phyloP scores from a whole-genome alignment of 2,888 invertebrate genomes.

The Conus canariensis region DNA sequence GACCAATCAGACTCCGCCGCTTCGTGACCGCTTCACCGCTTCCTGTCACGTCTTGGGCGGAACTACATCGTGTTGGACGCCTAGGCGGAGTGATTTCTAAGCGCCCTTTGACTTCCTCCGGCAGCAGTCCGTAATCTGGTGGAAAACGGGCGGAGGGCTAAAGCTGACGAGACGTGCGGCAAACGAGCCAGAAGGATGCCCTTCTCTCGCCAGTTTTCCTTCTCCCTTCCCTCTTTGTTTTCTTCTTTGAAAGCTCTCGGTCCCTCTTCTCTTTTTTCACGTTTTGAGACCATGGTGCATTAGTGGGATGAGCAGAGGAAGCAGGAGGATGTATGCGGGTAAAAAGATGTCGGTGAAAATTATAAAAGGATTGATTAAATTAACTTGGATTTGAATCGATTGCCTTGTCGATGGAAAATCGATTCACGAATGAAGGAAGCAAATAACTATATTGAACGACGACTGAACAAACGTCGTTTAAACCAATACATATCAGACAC shows the following conservation, averaged over 20 bases:
- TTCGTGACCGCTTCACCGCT: constrained; percentile 28
- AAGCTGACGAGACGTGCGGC: constrained; percentile 3
- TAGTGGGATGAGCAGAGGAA: too few relatives aligned
- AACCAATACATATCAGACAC: too few relatives aligned
- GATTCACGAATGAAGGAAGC: too few relatives aligned
- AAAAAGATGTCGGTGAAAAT: too few relatives aligned
- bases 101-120: neutral
- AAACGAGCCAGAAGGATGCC: neutral
- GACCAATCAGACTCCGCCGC: neutral
- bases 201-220: neutral
- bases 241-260: neutral
- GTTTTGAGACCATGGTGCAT: too few relatives aligned
- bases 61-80: constrained; percentile 23
- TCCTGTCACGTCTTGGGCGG: constrained; percentile 22
- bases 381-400: too few relatives aligned
- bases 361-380: too few relatives aligned
- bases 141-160: neutral
- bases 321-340: too few relatives aligned
- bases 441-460: too few relatives aligned
- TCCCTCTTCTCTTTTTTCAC: neutral
- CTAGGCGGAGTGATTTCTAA: constrained; percentile 21
- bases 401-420: too few relatives aligned
- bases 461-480: too few relatives aligned
- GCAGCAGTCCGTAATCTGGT: neutral
- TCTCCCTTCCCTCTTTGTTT: neutral